Evolutionary conservation across 2,888 invertebrate species (phyloP).

Genomic region (Mellilla xanthometata): DNA sequence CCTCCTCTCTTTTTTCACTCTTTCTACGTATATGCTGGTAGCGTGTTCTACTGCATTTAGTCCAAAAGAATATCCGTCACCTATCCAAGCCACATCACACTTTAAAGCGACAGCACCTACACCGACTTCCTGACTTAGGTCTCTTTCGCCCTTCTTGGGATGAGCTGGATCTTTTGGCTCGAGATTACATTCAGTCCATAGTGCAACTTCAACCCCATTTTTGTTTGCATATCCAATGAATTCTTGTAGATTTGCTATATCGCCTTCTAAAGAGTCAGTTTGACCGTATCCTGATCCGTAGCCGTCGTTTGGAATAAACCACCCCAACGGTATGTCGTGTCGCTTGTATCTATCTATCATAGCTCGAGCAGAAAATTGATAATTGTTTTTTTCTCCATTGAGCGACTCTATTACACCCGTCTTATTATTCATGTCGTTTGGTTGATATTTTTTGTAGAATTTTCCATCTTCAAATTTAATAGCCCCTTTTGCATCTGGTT

Average conservation of each 20-base stretch:
- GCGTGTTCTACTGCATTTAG: slow-evolving; percentile 66
- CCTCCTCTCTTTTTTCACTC: slow-evolving; percentile 44
- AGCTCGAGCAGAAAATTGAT: slow-evolving; percentile 73
- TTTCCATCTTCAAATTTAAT: slow-evolving; percentile 67
- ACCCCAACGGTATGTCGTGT: slow-evolving; percentile 69
- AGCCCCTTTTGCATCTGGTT: slow-evolving; percentile 44
- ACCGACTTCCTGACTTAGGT: slow-evolving; percentile 62
- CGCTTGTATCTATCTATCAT: slow-evolving; percentile 70
- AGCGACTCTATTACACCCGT: slow-evolving; percentile 67
- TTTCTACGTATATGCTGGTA: slow-evolving; percentile 50
- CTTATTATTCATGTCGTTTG: slow-evolving; percentile 55
- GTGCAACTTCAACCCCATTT: slow-evolving; percentile 64
- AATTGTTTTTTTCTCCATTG: slow-evolving; percentile 71
- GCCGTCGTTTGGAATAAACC: slow-evolving; percentile 75
- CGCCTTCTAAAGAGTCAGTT: slow-evolving; percentile 64
- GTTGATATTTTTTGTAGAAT: slow-evolving; percentile 67
- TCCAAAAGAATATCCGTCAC: slow-evolving; percentile 68
- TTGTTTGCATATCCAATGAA: slow-evolving; percentile 59
- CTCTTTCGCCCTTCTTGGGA: slow-evolving; percentile 72
- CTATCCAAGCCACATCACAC: slow-evolving; percentile 76
- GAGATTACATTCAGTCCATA: slow-evolving; percentile 73
- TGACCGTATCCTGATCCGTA: slow-evolving; percentile 75
- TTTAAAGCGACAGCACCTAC: slow-evolving; percentile 67
- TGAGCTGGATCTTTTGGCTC: slow-evolving; percentile 60
- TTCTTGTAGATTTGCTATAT: slow-evolving; percentile 62